Base-by-base conservation (phyloP, 2,113 vertebrate genomes). In the Piaya cayana region DNA sequence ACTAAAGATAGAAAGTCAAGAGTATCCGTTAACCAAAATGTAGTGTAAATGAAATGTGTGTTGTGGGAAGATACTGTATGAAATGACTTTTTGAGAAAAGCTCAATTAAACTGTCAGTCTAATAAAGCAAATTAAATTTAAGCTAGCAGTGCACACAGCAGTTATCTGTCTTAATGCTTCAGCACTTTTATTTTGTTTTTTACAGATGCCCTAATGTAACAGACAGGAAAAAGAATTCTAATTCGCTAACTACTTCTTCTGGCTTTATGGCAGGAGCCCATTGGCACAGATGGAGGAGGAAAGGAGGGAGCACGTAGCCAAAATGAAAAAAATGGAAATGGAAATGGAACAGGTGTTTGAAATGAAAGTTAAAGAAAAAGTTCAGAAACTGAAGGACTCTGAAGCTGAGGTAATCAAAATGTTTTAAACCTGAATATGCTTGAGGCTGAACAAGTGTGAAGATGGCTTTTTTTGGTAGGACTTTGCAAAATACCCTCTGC, bases 271-370 rank as follows among this genome's bases (percentile, higher is more conserved):
- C 97, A 99, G 99, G 98, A 99, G 99, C 91, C 99, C 99, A 0
- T 96, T 99, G 96, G 99, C 99, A 91, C 99, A 99, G 96, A 99
- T 99, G 99, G 99, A 99, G 95, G 99, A 99, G 96, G 99, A 99
- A 95, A 97, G 99, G 93, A 98, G 99, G 88, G 99, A 99, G 91
- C 99, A 99, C 17, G 99, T 99, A 96, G 94, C 99, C 52, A 99
- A 99, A 97, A 99, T 99, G 99, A 99, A 99, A 96, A 99, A 99
- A 96, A 99, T 99, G 99, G 99, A 99, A 95, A 99, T 99, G 99
- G 99, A 99, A 94, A 99, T 99, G 99, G 99, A 99, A 62, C 99
- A 99, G 95, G 99, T 99, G 93, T 99, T 99, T 94, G 99, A 99
- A 96, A 99, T 99, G 99, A 99, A 99, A 97, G 99, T 99, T 96